These are phyloP conservation scores for Hyles vespertilio DNA, from an alignment of 1,140 invertebrate species.

Conservation along the genomic window DNA sequence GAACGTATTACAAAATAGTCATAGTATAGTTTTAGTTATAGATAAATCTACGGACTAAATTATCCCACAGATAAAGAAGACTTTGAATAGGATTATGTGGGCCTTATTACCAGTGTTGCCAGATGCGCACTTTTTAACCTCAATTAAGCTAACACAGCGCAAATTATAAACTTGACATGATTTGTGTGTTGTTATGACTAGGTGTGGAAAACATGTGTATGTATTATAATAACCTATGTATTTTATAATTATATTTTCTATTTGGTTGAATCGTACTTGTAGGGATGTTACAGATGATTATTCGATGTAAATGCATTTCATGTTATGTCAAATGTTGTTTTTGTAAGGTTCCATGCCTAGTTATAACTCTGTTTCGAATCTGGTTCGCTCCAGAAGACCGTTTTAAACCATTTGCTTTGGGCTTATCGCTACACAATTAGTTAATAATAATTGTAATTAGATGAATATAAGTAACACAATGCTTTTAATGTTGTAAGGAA, in stretches of 20 bases:
- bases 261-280: neutral
- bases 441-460: constrained; percentile 7
- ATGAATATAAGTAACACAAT: constrained; percentile 7
- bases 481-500: constrained; percentile 35
- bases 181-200: neutral
- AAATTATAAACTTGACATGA: neutral
- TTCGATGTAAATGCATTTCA: too few relatives aligned
- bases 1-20: constrained; percentile 7
- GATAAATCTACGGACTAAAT: too few relatives aligned
- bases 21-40: constrained; percentile 15
- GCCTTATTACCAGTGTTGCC: too few relatives aligned
- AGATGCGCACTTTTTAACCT: too few relatives aligned
- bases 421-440: constrained; percentile 3
- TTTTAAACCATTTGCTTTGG: too few relatives aligned
- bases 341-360: too few relatives aligned
- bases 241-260: neutral
- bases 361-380: too few relatives aligned
- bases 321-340: too few relatives aligned
- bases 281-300: neutral
- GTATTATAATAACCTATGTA: neutral
- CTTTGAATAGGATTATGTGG: constrained; percentile 4
- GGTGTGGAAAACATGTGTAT: neutral
- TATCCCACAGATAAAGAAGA: too few relatives aligned
- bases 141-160: too few relatives aligned
- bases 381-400: too few relatives aligned